Evolutionary conservation across 2,888 invertebrate species (phyloP).

Genomic region (Lasioglossum marginatum): DNA sequence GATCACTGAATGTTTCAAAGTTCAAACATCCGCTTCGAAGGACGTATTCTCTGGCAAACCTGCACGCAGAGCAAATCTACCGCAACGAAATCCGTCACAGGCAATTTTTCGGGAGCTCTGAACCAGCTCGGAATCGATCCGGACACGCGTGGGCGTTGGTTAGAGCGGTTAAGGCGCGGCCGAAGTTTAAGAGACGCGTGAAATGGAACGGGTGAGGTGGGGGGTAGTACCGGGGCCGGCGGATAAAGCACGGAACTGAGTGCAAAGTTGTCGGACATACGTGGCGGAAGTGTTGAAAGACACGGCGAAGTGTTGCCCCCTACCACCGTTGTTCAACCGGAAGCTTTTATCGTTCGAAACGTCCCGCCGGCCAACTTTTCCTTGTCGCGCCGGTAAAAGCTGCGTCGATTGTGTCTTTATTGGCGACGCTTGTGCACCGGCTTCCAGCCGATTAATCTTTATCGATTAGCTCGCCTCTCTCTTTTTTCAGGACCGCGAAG

Average conservation of each 20-base stretch:
- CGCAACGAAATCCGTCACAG: neutral
- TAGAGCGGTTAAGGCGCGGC: conserved; percentile 16
- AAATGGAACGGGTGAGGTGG: conserved; percentile 20
- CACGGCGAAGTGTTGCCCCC: conserved; percentile 50
- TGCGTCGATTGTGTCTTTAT: conserved; percentile 59
- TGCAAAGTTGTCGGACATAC: conserved; percentile 71
- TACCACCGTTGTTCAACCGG: conserved; percentile 56
- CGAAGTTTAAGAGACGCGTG: conserved; percentile 50
- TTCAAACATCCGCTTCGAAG: neutral
- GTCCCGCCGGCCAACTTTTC: conserved; percentile 61
- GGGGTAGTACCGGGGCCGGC: neutral
- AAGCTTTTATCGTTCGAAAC: conserved; percentile 71
- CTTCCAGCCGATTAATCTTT: conserved; percentile 61
- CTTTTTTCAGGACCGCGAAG: conserved; percentile 17
- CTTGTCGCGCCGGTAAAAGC: conserved; percentile 54
- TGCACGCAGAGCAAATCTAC: neutral
- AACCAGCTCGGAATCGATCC: conserved; percentile 31
- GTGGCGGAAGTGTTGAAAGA: conserved; percentile 61
- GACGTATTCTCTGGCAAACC: neutral
- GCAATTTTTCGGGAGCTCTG: conserved; percentile 2
- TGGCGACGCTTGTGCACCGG: conserved; percentile 28
- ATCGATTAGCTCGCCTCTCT: conserved; percentile 44
- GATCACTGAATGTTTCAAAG: neutral
- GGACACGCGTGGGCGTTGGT: neutral
- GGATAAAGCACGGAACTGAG: conserved; percentile 60